These are phyloP conservation scores for Anarrhichthys ocellatus DNA, from an alignment of 2,113 vertebrate genomes.

Conservation along the genomic window DNA sequence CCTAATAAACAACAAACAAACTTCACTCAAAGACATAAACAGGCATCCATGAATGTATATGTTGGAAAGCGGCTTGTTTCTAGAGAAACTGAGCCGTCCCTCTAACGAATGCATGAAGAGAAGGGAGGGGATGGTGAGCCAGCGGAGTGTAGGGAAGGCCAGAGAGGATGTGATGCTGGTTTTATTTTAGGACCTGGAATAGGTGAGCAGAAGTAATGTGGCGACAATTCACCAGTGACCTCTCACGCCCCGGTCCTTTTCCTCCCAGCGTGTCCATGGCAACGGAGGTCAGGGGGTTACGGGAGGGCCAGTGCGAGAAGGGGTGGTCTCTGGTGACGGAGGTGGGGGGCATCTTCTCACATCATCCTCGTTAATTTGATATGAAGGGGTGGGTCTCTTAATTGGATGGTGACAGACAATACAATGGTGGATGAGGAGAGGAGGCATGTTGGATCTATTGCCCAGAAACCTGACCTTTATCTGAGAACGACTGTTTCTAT, in stretches of 20 bases:
- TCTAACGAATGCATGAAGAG: not conserved
- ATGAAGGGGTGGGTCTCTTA: slow-evolving; percentile 57
- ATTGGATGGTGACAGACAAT: slow-evolving; percentile 52
- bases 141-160: not conserved
- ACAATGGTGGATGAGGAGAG: slow-evolving; percentile 41
- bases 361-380: slow-evolving; percentile 51
- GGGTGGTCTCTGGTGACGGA: slow-evolving; percentile 29
- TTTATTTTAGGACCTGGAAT: slow-evolving; percentile 48
- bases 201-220: slow-evolving; percentile 42
- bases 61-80: not conserved
- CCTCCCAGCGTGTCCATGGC: slow-evolving; percentile 39
- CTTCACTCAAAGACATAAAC: not conserved
- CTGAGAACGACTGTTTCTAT: not conserved
- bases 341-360: slow-evolving; percentile 24
- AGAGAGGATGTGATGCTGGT: slow-evolving; percentile 2
- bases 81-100: not conserved
- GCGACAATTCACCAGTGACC: slow-evolving; percentile 25
- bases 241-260: slow-evolving; percentile 27
- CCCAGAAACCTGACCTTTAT: slow-evolving; percentile 43
- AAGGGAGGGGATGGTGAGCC: not conserved
- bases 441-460: not conserved
- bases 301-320: not conserved
- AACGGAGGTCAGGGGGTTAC: slow-evolving; percentile 53
- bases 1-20: not conserved
- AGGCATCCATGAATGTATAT: not conserved